These are phyloP conservation scores for Scrobipalpa costella DNA, from an alignment of 2,888 invertebrate genomes.

Conservation along the genomic window DNA sequence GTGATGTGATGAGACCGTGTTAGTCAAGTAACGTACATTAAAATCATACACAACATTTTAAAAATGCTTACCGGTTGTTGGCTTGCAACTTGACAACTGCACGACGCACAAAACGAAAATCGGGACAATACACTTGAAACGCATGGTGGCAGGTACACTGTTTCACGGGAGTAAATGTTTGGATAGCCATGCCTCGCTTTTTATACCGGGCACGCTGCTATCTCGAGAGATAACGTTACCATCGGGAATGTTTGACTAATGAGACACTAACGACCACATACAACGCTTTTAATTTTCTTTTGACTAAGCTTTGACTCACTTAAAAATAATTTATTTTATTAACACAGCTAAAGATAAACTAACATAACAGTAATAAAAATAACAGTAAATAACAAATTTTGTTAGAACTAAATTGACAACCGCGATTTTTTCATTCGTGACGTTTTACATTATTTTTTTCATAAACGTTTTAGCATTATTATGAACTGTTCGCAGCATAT, in stretches of 20 bases:
- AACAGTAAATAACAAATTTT: too few relatives aligned
- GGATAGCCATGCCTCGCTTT: constrained; percentile 56
- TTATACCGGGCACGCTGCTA: constrained; percentile 66
- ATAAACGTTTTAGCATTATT: too few relatives aligned
- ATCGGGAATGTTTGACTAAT: constrained; percentile 77
- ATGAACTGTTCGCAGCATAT: too few relatives aligned
- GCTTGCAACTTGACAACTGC: constrained; percentile 55
- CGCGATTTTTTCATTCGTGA: too few relatives aligned
- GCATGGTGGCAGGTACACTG: constrained; percentile 50
- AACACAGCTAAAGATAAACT: too few relatives aligned
- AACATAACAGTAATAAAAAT: too few relatives aligned
- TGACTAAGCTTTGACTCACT: background rate
- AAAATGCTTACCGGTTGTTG: constrained; percentile 60
- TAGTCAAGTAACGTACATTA: background rate
- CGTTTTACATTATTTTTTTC: too few relatives aligned
- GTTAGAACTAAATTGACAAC: too few relatives aligned
- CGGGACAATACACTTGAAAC: constrained; percentile 48
- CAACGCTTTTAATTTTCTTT: constrained; percentile 25
- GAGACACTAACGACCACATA: constrained; percentile 57
- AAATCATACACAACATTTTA: background rate
- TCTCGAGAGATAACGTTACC: constrained; percentile 66
- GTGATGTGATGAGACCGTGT: constrained; percentile 26
- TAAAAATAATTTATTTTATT: background rate
- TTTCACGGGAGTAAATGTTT: constrained; percentile 62
- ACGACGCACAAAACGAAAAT: constrained; percentile 51